Evolutionary conservation across 2,888 invertebrate genomes (phyloP).

Genomic region (Tetrapedia diversipes): DNA sequence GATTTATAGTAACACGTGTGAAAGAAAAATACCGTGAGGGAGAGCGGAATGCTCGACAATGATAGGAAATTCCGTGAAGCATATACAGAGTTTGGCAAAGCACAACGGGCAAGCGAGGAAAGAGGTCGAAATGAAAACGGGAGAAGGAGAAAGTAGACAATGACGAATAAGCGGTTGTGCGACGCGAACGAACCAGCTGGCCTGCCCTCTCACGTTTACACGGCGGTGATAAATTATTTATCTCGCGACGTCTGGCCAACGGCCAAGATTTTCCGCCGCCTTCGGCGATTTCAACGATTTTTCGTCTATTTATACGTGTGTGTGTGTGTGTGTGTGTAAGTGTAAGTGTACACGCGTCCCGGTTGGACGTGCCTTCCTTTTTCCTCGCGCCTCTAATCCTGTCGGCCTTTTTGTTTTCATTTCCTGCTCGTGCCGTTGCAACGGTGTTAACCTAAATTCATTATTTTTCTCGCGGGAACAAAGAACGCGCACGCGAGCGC

Average conservation of each 20-base stretch:
- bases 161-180: slow-evolving; percentile 56
- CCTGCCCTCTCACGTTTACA: slow-evolving; percentile 66
- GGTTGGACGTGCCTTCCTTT: not conserved
- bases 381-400: not conserved
- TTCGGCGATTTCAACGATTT: slow-evolving; percentile 46
- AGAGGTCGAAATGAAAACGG: slow-evolving; percentile 41
- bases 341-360: slow-evolving; percentile 10
- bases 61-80: slow-evolving; percentile 16
- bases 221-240: slow-evolving; percentile 78
- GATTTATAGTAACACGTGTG: too few relatives aligned
- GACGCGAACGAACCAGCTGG: slow-evolving; percentile 62
- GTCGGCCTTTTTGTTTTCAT: not conserved
- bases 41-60: too few relatives aligned
- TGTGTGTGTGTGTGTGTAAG: too few relatives aligned
- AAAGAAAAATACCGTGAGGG: too few relatives aligned
- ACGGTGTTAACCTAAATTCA: slow-evolving; percentile 42
- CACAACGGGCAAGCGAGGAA: not conserved
- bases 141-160: slow-evolving; percentile 61
- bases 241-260: slow-evolving; percentile 75
- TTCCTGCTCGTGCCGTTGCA: not conserved
- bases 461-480: slow-evolving; percentile 9
- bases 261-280: slow-evolving; percentile 72
- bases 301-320: slow-evolving; percentile 58
- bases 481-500: slow-evolving; percentile 21
- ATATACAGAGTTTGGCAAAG: too few relatives aligned